Conservation (phyloP, 2,888 invertebrate species). For the Odontothrips loti region DNA sequence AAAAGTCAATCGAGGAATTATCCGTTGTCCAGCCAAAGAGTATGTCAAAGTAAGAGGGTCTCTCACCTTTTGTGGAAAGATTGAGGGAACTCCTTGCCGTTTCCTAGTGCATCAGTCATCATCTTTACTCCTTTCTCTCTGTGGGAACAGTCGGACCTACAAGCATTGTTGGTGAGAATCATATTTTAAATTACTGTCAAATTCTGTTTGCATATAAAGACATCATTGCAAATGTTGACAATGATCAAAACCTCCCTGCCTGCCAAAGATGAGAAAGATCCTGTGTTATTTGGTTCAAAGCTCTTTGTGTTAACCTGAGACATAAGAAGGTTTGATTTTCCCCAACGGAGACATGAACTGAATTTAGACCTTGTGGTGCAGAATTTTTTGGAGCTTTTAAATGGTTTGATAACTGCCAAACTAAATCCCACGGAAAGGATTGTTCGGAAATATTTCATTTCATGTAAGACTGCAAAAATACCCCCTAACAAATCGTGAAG, state of each 20-base stretch:
- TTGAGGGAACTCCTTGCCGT: constrained; percentile 51
- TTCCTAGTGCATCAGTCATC: constrained; percentile 55
- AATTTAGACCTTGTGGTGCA: constrained; percentile 79
- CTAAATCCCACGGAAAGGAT: constrained; percentile 88
- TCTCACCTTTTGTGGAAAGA: constrained; percentile 52
- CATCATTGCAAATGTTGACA: background rate
- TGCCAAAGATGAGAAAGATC: background rate
- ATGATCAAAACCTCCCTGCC: background rate
- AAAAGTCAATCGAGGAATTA: constrained; percentile 49
- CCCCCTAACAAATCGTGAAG: constrained; percentile 49
- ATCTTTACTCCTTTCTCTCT: constrained; percentile 45
- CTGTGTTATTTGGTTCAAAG: background rate
- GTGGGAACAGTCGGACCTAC: constrained; percentile 35
- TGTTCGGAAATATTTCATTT: constrained; percentile 84
- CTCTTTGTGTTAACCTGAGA: background rate
- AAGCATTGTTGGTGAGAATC: constrained; percentile 32
- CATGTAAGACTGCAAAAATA: constrained; percentile 86
- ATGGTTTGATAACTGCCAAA: constrained; percentile 87
- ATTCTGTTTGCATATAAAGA: background rate
- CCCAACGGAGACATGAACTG: background rate
- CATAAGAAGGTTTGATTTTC: constrained; percentile 12
- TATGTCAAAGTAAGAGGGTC: constrained; percentile 57
- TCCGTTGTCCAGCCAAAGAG: constrained; percentile 53
- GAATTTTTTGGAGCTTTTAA: constrained; percentile 92
- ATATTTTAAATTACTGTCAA: background rate